A percentile compares a stretch with the other conserved stretches of the same genome.
phyloP scores from a whole-genome alignment of 2,888 invertebrate species.

The Brachyptera putata region DNA sequence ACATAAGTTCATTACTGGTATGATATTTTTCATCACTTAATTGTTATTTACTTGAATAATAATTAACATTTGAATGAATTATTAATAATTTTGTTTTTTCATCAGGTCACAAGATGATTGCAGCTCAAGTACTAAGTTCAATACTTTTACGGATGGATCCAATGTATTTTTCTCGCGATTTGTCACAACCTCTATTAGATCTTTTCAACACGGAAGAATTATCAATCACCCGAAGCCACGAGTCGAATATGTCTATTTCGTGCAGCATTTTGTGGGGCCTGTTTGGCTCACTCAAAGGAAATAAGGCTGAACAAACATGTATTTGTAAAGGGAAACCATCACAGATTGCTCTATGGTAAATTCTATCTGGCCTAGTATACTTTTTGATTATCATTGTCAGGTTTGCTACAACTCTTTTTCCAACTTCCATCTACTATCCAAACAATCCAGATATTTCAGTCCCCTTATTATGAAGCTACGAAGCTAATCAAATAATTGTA shows the following conservation, averaged over 20 bases:
- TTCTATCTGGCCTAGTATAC: neutral
- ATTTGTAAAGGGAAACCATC: neutral
- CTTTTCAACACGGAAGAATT: neutral
- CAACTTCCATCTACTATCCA: too few species aligned
- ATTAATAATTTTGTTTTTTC: neutral
- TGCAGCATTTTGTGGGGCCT: neutral
- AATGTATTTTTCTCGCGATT: neutral
- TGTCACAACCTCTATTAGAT: neutral
- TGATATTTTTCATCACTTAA: too few species aligned
- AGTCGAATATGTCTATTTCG: neutral
- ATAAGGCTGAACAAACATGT: neutral
- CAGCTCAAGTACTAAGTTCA: neutral
- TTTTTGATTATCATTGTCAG: too few species aligned
- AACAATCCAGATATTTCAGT: too few species aligned
- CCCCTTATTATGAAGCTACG: too few species aligned
- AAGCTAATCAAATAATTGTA: conserved; percentile 3
- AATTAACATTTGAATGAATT: too few species aligned
- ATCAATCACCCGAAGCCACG: neutral
- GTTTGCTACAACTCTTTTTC: too few species aligned
- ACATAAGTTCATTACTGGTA: too few species aligned
- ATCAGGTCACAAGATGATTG: neutral
- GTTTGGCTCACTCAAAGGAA: neutral
- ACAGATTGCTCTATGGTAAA: neutral
- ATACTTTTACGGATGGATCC: neutral
- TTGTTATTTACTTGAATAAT: too few species aligned